A percentile compares a stretch with the other conserved stretches of the same genome.
Conservation (phyloP, 1,140 invertebrate species). For the Lutraria rhynchaena region DNA sequence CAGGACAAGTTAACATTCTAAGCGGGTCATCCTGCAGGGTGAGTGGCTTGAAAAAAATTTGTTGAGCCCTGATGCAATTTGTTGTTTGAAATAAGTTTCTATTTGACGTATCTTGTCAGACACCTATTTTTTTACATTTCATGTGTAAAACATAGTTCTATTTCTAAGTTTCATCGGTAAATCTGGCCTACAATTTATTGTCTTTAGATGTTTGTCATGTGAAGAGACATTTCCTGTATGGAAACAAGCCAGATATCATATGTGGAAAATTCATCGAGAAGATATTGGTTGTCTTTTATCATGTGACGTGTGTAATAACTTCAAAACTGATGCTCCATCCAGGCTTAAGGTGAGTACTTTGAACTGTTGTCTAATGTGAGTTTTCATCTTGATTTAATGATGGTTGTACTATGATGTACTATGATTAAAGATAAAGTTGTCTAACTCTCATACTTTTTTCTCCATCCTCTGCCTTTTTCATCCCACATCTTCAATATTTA, state of each 20-base stretch:
- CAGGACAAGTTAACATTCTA: too few species aligned
- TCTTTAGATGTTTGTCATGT: slow-evolving; percentile 42
- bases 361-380: slow-evolving; percentile 20
- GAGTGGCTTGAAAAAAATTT: too few species aligned
- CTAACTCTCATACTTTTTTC: neutral
- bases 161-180: too few species aligned
- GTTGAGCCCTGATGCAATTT: too few species aligned
- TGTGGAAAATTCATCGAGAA: slow-evolving; percentile 47
- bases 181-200: too few species aligned
- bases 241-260: slow-evolving; percentile 32
- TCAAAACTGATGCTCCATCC: slow-evolving; percentile 39
- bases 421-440: neutral
- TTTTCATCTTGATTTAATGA: slow-evolving; percentile 19
- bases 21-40: too few species aligned
- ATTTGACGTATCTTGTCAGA: too few species aligned
- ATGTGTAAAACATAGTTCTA: too few species aligned
- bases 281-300: slow-evolving; percentile 25
- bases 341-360: slow-evolving; percentile 41
- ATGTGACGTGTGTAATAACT: slow-evolving; percentile 24
- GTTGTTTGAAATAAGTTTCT: too few species aligned
- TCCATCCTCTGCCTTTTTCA: neutral
- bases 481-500: neutral
- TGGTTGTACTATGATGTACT: neutral
- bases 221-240: slow-evolving; percentile 31
- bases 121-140: too few species aligned